These are phyloP conservation scores for Lepetodrilus schrolli DNA, from an alignment of 2,888 invertebrate genomes.

Conservation along the genomic window DNA sequence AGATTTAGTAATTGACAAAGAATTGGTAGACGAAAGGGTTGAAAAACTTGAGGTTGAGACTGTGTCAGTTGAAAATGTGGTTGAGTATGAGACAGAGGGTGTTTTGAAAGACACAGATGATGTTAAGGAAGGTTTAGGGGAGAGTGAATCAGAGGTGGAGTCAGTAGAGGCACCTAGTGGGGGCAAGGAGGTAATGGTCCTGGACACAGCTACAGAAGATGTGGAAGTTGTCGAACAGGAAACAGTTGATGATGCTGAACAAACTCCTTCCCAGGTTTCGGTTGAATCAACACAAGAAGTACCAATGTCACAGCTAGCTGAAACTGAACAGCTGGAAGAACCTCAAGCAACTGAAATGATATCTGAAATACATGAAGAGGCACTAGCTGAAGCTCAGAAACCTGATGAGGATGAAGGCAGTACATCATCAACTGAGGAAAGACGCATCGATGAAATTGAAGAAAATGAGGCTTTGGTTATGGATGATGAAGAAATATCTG, in stretches of 20 bases:
- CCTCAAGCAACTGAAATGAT: neutral
- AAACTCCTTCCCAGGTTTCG: neutral
- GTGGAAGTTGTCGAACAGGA: conserved; percentile 41
- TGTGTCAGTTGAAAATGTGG: neutral
- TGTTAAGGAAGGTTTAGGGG: conserved; percentile 29
- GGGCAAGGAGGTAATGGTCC: neutral
- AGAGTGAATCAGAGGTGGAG: conserved; percentile 35
- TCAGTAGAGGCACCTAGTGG: conserved; percentile 16
- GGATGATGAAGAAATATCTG: neutral
- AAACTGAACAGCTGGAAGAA: neutral
- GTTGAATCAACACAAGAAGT: conserved; percentile 1
- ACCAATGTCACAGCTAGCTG: neutral
- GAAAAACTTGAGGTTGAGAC: neutral
- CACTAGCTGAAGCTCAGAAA: neutral
- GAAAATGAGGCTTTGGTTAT: neutral
- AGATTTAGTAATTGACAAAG: neutral
- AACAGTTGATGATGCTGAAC: conserved; percentile 22
- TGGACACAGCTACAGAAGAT: conserved; percentile 34
- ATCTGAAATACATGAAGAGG: neutral
- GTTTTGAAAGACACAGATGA: conserved; percentile 31
- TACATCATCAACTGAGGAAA: neutral
- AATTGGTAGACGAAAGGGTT: neutral
- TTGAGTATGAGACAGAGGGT: conserved; percentile 25
- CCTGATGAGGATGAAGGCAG: neutral
- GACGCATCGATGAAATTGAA: neutral